These are phyloP conservation scores for Cotesia typhae DNA, from an alignment of 1,140 invertebrate species.

Conservation along the genomic window DNA sequence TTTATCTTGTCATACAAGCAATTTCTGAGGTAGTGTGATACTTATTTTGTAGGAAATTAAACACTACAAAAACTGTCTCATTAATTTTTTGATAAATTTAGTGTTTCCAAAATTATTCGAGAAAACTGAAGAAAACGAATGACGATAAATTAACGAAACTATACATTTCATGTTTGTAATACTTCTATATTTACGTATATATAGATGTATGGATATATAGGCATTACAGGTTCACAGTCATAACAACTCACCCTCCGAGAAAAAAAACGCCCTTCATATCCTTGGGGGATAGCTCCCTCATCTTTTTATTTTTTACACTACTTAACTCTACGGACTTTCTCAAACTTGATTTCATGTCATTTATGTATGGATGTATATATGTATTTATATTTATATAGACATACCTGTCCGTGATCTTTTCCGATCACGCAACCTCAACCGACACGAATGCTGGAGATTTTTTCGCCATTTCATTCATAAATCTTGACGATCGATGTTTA, in stretches of 20 bases:
- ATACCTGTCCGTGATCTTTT: too few relatives aligned
- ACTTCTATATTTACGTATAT: background rate
- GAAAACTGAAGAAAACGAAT: too few relatives aligned
- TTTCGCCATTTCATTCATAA: background rate
- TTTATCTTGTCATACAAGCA: too few relatives aligned
- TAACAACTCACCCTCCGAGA: constrained; percentile 54
- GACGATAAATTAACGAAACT: too few relatives aligned
- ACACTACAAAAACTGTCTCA: too few relatives aligned
- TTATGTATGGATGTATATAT: background rate
- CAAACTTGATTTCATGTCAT: constrained; percentile 12
- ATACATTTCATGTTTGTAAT: too few relatives aligned
- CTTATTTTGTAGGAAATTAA: too few relatives aligned
- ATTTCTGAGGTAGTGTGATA: too few relatives aligned
- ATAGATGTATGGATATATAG: constrained; percentile 50
- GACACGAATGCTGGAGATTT: background rate
- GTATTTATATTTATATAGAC: background rate
- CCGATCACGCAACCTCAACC: too few relatives aligned
- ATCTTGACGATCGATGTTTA: too few relatives aligned
- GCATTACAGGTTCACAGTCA: constrained; percentile 54
- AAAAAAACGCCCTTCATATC: constrained; percentile 56
- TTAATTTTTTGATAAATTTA: too few relatives aligned
- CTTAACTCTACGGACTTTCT: constrained; percentile 26
- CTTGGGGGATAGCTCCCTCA: constrained; percentile 45
- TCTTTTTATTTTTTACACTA: constrained; percentile 7
- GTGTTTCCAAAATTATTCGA: too few relatives aligned